Evolutionary conservation across 2,797 vertebrate species (phyloP), one percentile per base, ranked within the genome.

Genomic region (Rhynchonycteris naso): DNA sequence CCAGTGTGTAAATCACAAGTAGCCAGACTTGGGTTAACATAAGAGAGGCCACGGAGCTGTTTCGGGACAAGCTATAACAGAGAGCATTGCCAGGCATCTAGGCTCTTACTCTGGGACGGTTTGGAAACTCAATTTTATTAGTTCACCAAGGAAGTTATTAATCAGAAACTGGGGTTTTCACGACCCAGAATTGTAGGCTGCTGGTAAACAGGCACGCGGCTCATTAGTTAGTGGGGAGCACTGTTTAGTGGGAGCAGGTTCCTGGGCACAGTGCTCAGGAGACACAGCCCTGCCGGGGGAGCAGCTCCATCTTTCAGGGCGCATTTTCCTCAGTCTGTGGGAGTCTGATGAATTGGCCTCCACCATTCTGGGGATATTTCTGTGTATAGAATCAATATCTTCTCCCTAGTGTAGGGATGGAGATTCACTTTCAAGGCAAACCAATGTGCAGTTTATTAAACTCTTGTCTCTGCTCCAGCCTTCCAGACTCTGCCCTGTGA

Each of bases 381-480:
- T 68, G 30, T 50, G 21, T 69, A 4, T 24, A 58, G 81, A 76
- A 61, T 72, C 38, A 30, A 15, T 87, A 26, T 9, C 16, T 28
- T 50, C 30, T 90, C 52, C 18, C 56, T 16, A 18, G 56, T 35
- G 35, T 33, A 35, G 69, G 7, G 16, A 15, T 21, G 52, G 79
- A 89, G 19, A 89, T 33, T 89, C 8, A 24, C 72, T 96, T 79
- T 92, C 80, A 90, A 3, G 80, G 71, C 43, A 30, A 30, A 54
- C 12, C 68, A 12, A 0, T 9, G 28, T 56, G 38, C 26, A 19
- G 0, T 71, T 68, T 80, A 24, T 91, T 50, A 16, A 80, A 21
- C 38, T 21, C 2, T 26, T 30, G n/a, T 80, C 80, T 91, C 24
- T 30, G 71, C 26, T 76, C 80, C 28, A 76, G 4, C 22, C 30